Evolutionary conservation across 2,888 invertebrate species (phyloP).

Genomic region (Spisula subtruncata): DNA sequence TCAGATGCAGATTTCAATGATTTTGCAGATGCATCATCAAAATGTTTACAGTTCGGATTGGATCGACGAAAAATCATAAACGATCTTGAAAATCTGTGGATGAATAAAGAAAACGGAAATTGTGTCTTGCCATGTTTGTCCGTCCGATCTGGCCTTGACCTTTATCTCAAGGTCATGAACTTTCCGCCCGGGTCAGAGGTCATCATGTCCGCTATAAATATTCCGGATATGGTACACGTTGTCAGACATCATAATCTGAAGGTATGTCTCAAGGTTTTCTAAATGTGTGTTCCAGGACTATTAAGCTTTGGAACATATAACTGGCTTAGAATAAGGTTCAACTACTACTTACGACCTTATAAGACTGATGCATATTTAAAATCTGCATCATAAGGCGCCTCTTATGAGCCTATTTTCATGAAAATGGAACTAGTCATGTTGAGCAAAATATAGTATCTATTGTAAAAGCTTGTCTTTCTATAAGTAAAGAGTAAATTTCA

Average conservation of each 20-base stretch:
- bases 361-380: too few species aligned
- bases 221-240: conserved; percentile 86
- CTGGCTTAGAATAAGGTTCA: too few species aligned
- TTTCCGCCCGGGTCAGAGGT: conserved; percentile 87
- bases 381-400: too few species aligned
- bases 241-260: conserved; percentile 84
- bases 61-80: conserved; percentile 66
- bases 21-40: conserved; percentile 68
- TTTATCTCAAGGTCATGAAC: conserved; percentile 82
- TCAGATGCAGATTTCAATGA: conserved; percentile 79
- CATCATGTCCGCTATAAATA: conserved; percentile 88
- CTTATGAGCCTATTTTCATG: too few species aligned
- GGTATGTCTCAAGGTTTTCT: conserved; percentile 54
- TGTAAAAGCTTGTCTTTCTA: too few species aligned
- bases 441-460: too few species aligned
- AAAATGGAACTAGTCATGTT: too few species aligned
- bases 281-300: too few species aligned
- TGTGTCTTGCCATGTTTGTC: conserved; percentile 83
- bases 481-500: too few species aligned
- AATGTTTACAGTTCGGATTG: conserved; percentile 70
- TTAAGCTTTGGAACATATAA: too few species aligned
- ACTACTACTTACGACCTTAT: too few species aligned
- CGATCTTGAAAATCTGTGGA: conserved; percentile 78
- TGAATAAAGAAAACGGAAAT: conserved; percentile 75
- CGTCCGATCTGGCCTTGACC: conserved; percentile 85